Percentiles rank a stretch among this genome's conserved stretches.
These are phyloP conservation scores for Psittacus erithacus DNA, from an alignment of 2,113 vertebrate genomes.

Conservation along the genomic window DNA sequence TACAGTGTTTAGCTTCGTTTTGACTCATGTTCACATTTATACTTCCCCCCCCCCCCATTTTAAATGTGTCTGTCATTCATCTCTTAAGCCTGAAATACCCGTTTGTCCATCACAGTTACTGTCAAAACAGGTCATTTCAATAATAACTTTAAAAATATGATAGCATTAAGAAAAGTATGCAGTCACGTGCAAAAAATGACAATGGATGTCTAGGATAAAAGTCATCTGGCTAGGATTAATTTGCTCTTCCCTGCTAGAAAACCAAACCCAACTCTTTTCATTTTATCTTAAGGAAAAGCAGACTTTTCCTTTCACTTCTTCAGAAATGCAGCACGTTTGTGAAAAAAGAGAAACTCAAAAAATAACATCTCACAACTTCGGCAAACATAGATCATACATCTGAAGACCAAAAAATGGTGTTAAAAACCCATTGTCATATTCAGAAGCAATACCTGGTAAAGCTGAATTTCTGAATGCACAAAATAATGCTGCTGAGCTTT, in stretches of 20 bases:
- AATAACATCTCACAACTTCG: neutral
- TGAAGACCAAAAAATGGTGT: neutral
- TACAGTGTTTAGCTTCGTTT: neutral
- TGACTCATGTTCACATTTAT: neutral
- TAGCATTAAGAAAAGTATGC: neutral
- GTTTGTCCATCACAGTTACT: neutral
- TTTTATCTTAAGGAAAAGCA: neutral
- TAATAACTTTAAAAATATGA: neutral
- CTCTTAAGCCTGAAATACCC: neutral
- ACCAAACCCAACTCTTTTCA: neutral
- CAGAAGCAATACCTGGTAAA: neutral
- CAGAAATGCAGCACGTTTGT: neutral
- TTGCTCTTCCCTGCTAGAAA: neutral
- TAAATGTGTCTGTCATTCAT: neutral
- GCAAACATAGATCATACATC: neutral
- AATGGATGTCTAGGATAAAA: neutral
- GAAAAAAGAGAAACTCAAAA: neutral
- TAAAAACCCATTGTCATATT: neutral
- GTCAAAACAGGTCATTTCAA: neutral
- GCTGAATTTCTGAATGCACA: neutral
- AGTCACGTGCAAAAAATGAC: neutral
- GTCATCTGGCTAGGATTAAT: neutral
- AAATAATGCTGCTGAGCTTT: neutral
- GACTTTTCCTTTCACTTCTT: neutral
- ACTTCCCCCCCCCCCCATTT: neutral